Evolutionary conservation across 2,888 invertebrate genomes (phyloP).

Genomic region (Ormyrus thymus): DNA sequence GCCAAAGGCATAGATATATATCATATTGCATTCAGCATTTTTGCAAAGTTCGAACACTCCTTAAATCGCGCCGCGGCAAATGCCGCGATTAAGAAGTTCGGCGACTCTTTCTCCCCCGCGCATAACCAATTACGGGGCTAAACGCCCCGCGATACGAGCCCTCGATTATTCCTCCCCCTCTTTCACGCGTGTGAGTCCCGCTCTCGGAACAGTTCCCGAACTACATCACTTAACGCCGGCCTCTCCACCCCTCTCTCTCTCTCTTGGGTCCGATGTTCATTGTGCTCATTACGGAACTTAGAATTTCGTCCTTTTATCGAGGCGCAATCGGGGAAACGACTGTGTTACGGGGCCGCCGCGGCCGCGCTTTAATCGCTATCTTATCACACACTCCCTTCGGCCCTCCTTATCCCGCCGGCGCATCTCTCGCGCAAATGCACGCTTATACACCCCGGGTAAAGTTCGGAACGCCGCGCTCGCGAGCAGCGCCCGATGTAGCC

Average conservation of each 20-base stretch:
- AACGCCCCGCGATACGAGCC: neutral
- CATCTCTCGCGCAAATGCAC: too few relatives aligned
- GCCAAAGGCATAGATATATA: too few relatives aligned
- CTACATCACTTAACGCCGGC: constrained; percentile 29
- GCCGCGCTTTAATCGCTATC: constrained; percentile 24
- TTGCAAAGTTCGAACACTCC: neutral
- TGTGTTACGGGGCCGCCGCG: neutral
- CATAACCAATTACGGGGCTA: constrained; percentile 34
- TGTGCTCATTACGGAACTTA: constrained; percentile 35
- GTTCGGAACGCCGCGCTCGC: too few relatives aligned
- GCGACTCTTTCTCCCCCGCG: neutral
- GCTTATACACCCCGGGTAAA: too few relatives aligned
- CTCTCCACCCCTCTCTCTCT: too few relatives aligned
- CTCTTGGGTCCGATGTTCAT: constrained; percentile 17
- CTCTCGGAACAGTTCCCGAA: constrained; percentile 6
- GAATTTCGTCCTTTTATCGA: constrained; percentile 35
- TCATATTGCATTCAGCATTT: too few relatives aligned
- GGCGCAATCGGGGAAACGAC: constrained; percentile 10
- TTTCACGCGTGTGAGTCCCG: neutral
- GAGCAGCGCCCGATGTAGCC: too few relatives aligned
- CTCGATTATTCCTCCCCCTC: neutral
- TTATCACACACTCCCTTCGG: constrained; percentile 9
- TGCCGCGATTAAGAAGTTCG: constrained; percentile 10
- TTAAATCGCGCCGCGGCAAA: neutral
- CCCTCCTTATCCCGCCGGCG: neutral